Conservation (phyloP, 92 coral and sea anemone species). For the Epizoanthus ramosus region DNA sequence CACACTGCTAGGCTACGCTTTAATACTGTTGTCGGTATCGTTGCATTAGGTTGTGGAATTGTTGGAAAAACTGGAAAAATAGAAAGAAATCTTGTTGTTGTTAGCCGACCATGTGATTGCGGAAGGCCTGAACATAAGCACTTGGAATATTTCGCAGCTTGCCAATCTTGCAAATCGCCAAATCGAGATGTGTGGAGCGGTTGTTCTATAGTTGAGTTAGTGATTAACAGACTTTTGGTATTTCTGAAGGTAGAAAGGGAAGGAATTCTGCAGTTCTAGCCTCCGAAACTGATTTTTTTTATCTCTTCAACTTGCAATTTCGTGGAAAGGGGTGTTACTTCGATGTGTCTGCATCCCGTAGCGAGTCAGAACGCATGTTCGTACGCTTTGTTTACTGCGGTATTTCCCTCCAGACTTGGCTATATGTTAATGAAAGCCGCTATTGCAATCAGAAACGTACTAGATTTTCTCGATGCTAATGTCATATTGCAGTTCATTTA, state of each 20-base stretch:
- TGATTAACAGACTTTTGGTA: too few species aligned
- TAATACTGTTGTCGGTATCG: background rate
- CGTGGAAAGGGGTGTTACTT: slow-evolving; percentile 44
- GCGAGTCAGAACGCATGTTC: background rate
- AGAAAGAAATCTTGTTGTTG: too few species aligned
- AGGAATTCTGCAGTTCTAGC: too few species aligned
- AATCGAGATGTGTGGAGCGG: too few species aligned
- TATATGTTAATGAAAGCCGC: background rate
- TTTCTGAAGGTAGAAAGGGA: too few species aligned
- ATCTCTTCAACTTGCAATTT: background rate
- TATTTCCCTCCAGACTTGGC: background rate
- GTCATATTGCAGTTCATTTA: background rate
- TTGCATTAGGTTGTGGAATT: background rate
- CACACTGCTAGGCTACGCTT: too few species aligned
- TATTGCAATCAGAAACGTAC: background rate
- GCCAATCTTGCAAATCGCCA: too few species aligned
- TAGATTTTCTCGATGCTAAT: background rate
- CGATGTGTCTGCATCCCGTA: slow-evolving; percentile 20
- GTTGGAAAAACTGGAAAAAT: background rate
- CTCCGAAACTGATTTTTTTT: background rate
- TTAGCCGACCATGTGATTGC: too few species aligned
- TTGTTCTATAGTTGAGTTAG: too few species aligned
- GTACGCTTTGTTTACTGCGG: background rate
- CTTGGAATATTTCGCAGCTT: too few species aligned
- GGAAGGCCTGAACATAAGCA: background rate